Evolutionary conservation across 2,113 vertebrate genomes (phyloP), one percentile per base, ranked within the genome.

Genomic region (Colossoma macropomum): DNA sequence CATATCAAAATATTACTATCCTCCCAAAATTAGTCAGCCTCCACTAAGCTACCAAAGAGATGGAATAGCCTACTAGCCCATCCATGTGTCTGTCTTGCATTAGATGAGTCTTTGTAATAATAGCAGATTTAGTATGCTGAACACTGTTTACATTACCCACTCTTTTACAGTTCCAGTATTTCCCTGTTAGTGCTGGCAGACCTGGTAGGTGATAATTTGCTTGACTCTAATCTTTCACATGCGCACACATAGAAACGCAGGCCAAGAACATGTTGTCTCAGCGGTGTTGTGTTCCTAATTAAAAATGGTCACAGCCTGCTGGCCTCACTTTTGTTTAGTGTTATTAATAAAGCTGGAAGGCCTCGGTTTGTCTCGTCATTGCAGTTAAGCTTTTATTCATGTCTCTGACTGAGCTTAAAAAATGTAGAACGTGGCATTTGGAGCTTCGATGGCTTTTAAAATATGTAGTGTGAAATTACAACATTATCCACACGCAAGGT

Each of bases 341-440:
- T 81, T 79, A 38, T 76, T 86, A 81, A 77, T 82, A 77, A 84
- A 75, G 52, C 63, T 80, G 65, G 56, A 85, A 81, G 66, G 38
- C 27, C 45, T 71, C 11, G 54, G 66, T 85, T 79, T 75, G 27
- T 73, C 85, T 84, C 34, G 54, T 74, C 30, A 23, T 63, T 82
- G 69, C 83, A 80, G 72, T 87, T 80, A 80, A 84, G 41, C 79
- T 84, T 79, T 80, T 77, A 84, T 73, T 84, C 52, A 76, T 45
- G 60, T 56, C 59, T 77, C 52, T 77, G 80, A 73, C 23, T 75
- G 28, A 79, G 41, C 80, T 68, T 63, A 34, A 59, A 75, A 88
- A 52, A 62, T 25, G 56, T 62, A 54, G 32, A 81, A 38, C 5
- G 12, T 23, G 30, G 62, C 70, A 81, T 59, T 62, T 70, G 59